These are phyloP conservation scores for Scaptomyza graminum DNA, from an alignment of 1,140 invertebrate species.

Conservation along the genomic window DNA sequence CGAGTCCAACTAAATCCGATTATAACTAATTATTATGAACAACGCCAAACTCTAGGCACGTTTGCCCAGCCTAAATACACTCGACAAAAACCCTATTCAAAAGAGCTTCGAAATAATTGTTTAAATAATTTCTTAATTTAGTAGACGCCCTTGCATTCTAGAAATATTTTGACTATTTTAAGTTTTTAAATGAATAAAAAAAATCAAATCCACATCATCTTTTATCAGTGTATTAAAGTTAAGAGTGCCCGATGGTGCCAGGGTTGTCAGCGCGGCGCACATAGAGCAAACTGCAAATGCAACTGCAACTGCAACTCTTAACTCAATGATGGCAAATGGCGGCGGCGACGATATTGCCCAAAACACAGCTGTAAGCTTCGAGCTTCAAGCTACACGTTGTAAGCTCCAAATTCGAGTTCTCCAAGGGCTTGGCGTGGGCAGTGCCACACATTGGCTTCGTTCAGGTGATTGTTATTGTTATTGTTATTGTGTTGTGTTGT, in stretches of 20 bases:
- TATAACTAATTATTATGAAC: slow-evolving; percentile 81
- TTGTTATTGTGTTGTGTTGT: not conserved
- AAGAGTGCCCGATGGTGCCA: slow-evolving; percentile 12
- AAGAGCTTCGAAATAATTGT: no score
- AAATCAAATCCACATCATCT: no score
- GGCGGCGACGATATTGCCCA: not conserved
- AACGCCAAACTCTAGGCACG: slow-evolving; percentile 44
- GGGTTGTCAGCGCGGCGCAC: not conserved
- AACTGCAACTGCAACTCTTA: slow-evolving; percentile 1
- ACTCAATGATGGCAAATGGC: not conserved
- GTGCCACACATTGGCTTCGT: slow-evolving; percentile 10
- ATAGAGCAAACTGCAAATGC: no score
- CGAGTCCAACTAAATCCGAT: slow-evolving; percentile 70
- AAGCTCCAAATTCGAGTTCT: not conserved
- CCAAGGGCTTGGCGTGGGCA: slow-evolving; percentile 68
- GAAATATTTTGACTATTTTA: no score
- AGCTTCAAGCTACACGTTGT: not conserved
- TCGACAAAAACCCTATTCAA: not conserved
- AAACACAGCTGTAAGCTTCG: not conserved
- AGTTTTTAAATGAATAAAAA: no score
- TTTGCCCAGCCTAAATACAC: not conserved
- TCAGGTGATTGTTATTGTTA: slow-evolving; percentile 2
- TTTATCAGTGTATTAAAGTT: not conserved
- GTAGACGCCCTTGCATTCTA: no score
- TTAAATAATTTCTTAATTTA: no score